Base-by-base conservation (phyloP, 2,888 invertebrate genomes). In the Cabera pusaria region DNA sequence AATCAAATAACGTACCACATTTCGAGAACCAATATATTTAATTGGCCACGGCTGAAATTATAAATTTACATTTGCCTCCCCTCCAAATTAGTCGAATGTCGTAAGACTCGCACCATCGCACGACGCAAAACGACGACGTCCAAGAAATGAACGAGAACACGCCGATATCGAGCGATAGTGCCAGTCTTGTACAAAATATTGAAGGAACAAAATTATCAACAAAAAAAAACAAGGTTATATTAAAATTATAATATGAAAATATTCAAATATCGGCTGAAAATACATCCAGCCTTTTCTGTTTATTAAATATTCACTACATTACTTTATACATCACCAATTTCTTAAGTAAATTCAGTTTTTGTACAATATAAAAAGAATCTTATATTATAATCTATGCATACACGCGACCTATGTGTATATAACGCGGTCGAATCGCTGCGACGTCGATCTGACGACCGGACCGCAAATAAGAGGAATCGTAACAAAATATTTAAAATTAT, bases 331-430 rank as follows among this genome's bases (percentile, higher is more conserved):
- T 87, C 88, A 88, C 87, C 88, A 85, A 88, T 87, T 81, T 84
- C 87, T 87, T 87, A 87, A 87, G 86, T 87, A 86, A 86, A 86
- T 85, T 86, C 86, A 87, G 85, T 87, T 85, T 86, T 88, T 88
- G 88, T 88, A 88, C 88, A 88, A 88, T 88, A 88, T 87, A 87
- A 88, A 88, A 88, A 88, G 84, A 87, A 87, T 83, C 87, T 86
- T 88, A 88, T 72, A 82, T 78, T 79, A 82, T 62, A 55, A 67
- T 75, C 75, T 86, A 85, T 77, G 79, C 80, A 79, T 75, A 82
- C 72, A 73, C 71, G 78, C 74, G 73, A 71, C 71, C n/a, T n/a
- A 58, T 58, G 79, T 78, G 81, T 78, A 78, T n/a, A n/a, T 70
- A 77, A 80, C 80, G 79, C 80, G 72, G 70, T 67, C 78, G 73